These are phyloP conservation scores for Poecilia velifera DNA, from an alignment of 2,797 vertebrate species.

Conservation along the genomic window DNA sequence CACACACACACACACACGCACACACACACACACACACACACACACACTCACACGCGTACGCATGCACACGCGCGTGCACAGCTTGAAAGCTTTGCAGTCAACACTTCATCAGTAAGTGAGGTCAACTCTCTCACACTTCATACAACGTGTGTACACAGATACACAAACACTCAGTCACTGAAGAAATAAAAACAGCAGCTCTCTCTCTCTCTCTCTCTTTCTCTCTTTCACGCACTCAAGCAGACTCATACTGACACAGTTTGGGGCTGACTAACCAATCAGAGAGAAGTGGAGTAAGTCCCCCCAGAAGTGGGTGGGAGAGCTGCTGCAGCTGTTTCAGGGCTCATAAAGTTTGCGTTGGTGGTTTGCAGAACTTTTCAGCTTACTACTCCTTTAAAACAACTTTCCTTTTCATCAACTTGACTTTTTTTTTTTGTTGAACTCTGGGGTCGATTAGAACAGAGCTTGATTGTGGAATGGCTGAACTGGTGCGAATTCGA, in stretches of 20 bases:
- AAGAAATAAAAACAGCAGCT: slow-evolving; percentile 33
- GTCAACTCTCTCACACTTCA: slow-evolving; percentile 72
- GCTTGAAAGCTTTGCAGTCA: slow-evolving; percentile 75
- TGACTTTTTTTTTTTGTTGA: slow-evolving; percentile 38
- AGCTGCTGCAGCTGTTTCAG: slow-evolving; percentile 74
- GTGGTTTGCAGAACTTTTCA: slow-evolving; percentile 70
- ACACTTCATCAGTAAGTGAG: slow-evolving; percentile 78
- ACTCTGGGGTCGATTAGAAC: slow-evolving; percentile 58
- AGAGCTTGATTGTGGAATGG: slow-evolving; percentile 76
- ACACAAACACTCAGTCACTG: slow-evolving; percentile 55
- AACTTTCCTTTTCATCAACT: slow-evolving; percentile 23
- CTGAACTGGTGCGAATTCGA: slow-evolving; percentile 82
- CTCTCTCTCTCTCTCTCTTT: slow-evolving; percentile 3
- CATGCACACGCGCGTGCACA: slow-evolving; percentile 31
- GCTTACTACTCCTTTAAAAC: slow-evolving; percentile 36
- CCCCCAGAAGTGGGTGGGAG: slow-evolving; percentile 77
- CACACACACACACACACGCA: background rate
- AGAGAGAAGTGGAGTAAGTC: slow-evolving; percentile 75
- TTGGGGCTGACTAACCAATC: slow-evolving; percentile 74
- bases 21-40: slow-evolving; percentile 16
- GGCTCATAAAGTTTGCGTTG: slow-evolving; percentile 75
- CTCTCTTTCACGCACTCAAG: slow-evolving; percentile 9
- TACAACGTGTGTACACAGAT: slow-evolving; percentile 57
- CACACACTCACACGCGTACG: slow-evolving; percentile 33
- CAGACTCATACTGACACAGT: slow-evolving; percentile 63